phyloP scores from a whole-genome alignment of 92 coral and sea anemone species.

The Epizoanthus stellaris region DNA sequence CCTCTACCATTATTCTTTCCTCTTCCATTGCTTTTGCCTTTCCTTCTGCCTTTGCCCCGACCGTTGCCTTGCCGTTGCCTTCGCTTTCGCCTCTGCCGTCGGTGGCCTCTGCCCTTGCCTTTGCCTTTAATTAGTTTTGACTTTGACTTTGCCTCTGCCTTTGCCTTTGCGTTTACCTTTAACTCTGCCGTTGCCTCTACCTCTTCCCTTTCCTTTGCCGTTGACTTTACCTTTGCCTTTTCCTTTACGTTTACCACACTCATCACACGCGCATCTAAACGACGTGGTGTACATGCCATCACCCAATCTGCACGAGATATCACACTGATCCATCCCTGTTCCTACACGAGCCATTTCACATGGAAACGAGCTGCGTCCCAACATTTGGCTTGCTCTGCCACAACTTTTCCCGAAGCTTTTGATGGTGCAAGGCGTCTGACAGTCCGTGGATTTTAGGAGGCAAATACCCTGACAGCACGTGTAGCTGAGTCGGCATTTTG shows the following conservation, averaged over 20 bases:
- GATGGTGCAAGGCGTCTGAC: constrained; percentile 3
- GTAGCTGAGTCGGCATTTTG: neutral
- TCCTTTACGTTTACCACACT: neutral
- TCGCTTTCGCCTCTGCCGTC: neutral
- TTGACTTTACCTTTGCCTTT: neutral
- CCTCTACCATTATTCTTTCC: too few species aligned
- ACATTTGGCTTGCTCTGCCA: neutral
- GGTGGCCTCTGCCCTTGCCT: neutral
- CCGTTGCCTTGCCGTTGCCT: neutral
- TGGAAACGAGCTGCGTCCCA: neutral
- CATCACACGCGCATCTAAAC: constrained; percentile 6
- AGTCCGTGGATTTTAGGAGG: neutral
- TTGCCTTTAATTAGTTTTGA: neutral
- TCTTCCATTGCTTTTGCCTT: neutral
- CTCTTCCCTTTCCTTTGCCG: neutral
- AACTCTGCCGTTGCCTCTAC: neutral
- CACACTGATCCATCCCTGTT: neutral
- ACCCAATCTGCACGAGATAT: neutral
- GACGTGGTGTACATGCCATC: constrained; percentile 1
- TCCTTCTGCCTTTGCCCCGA: neutral
- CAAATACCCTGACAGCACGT: constrained; percentile 12
- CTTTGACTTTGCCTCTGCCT: neutral
- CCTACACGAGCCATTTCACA: constrained; percentile 1
- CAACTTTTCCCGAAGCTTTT: constrained; percentile 9
- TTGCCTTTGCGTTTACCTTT: neutral